Base-by-base conservation (phyloP, 92 coral and sea anemone genomes). In the Phenganax subtilis region DNA sequence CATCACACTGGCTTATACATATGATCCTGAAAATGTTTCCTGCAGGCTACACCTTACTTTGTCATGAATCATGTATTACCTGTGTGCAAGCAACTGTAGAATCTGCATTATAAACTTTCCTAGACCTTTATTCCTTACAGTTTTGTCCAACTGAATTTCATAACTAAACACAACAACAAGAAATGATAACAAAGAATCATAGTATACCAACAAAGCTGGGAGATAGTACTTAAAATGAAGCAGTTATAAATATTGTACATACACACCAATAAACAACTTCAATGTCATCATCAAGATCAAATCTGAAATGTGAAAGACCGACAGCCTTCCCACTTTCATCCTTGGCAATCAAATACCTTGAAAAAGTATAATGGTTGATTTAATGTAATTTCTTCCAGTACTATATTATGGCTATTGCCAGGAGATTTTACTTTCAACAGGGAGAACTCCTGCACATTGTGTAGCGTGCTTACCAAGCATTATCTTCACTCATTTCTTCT, bases 31-130 rank as follows among this genome's bases (percentile, higher is more conserved):
- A 37, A 37, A 37, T 1, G 47, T 37, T 37, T 37, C 5, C 47
- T 37, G 47, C 47, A 37, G 47, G 47, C 47, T 37, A 37, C 47
- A 37, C 47, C 47, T 37, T 1, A 37, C 47, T 37, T 37, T 37
- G 47, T 37, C 47, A 37, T 37, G 47, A 37, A 37, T 1, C 47
- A 37, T 1, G 47, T 37, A 37, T 5, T 51, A 90, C 94, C 91
- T 94, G 76, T 94, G 97, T 16, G 93, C 98, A 85, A 94, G 88
- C 85, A 94, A 84, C 75, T 92, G 96, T 47, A 94, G 87, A 77
- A 92, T 94, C 83, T 92, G 98, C 97, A 94, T 92, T 28, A 94
- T 86, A 64, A 94, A 94, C 80, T 92, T 94, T 30, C 98, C 98
- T 71, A 94, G 97, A 11, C 98, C 98, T 85, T 87, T 92, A 72